A percentile compares a stretch with the other conserved stretches of the same genome.
phyloP scores from a whole-genome alignment of 2,888 invertebrate genomes.

The Heliconius aoede region DNA sequence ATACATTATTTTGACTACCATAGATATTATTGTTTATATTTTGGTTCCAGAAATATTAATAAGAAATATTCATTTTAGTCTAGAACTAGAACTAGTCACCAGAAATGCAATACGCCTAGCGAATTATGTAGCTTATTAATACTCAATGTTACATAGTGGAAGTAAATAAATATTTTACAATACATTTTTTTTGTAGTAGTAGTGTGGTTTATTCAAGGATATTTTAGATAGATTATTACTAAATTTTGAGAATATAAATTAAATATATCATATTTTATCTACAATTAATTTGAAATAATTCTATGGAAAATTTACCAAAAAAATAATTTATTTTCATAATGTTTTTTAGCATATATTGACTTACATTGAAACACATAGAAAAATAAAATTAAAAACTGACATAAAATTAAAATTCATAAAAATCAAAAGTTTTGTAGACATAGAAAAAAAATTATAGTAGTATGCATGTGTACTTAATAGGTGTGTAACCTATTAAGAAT shows the following conservation, averaged over 20 bases:
- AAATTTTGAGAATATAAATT: neutral
- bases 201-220: neutral
- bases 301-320: neutral
- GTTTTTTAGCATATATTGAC: too few species aligned
- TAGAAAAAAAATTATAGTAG: neutral
- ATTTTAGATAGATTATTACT: neutral
- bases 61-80: neutral
- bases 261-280: neutral
- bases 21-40: neutral
- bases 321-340: neutral
- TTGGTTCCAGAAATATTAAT: neutral
- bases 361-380: too few species aligned
- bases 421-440: too few species aligned
- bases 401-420: too few species aligned
- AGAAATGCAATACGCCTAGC: neutral
- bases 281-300: neutral
- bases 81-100: neutral
- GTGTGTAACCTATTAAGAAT: neutral
- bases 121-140: constrained; percentile 1
- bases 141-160: neutral
- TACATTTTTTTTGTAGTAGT: neutral
- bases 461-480: too few species aligned
- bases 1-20: neutral
- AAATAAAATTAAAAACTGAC: too few species aligned
- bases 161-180: neutral